These are phyloP conservation scores for Mythimna ferrago DNA, from an alignment of 2,888 invertebrate genomes.

Conservation along the genomic window DNA sequence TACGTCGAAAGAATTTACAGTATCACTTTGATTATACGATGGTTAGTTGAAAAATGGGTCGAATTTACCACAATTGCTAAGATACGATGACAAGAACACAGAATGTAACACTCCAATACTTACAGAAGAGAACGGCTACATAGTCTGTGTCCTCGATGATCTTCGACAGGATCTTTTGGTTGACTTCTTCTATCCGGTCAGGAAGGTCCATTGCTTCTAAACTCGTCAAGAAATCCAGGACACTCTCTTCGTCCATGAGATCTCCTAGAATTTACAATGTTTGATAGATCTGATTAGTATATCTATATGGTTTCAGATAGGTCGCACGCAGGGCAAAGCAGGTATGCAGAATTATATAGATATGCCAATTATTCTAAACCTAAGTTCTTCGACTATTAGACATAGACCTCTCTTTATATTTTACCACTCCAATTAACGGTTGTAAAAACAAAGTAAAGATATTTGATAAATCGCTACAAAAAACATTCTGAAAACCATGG, in stretches of 20 bases:
- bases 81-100: conserved; percentile 78
- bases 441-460: conserved; percentile 17
- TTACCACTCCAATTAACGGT: background rate
- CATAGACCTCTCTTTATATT: background rate
- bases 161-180: conserved; percentile 96
- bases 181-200: conserved; percentile 98
- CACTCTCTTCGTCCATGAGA: conserved; percentile 98
- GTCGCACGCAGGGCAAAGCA: too few relatives aligned
- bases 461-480: conserved; percentile 15
- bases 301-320: background rate
- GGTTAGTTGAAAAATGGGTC: conserved; percentile 86
- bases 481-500: conserved; percentile 20
- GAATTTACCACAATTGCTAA: conserved; percentile 85
- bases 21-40: conserved; percentile 64
- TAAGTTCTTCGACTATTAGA: background rate
- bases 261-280: conserved; percentile 92
- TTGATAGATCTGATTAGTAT: conserved; percentile 23
- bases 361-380: background rate
- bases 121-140: conserved; percentile 98
- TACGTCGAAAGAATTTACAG: conserved; percentile 80
- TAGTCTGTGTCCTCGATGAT: conserved; percentile 97
- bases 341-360: background rate
- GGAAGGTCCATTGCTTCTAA: conserved; percentile 98
- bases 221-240: conserved; percentile 97
- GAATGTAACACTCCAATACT: conserved; percentile 89